Conservation (phyloP, 2,113 vertebrate species). For the Heliornis fulica region DNA sequence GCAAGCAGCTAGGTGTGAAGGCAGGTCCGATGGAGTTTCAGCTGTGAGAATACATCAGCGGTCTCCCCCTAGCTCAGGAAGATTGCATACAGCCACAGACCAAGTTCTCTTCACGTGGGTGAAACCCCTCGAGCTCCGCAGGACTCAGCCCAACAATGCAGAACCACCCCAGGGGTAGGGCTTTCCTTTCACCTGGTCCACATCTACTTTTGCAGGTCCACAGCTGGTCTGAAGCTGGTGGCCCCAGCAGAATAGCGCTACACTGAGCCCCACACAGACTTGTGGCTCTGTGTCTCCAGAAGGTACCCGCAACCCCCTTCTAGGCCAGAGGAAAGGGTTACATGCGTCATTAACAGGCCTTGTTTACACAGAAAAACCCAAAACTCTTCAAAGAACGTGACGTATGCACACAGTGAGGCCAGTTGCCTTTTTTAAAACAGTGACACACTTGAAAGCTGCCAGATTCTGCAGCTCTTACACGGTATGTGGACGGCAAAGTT, state of each 20-base stretch:
- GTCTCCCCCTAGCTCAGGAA: neutral
- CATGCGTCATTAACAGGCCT: neutral
- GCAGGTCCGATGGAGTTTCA: neutral
- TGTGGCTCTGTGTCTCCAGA: neutral
- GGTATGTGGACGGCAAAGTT: conserved; percentile 43
- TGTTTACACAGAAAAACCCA: neutral
- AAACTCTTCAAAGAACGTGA: conserved; percentile 44
- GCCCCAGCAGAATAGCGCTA: neutral
- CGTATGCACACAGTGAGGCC: conserved; percentile 7
- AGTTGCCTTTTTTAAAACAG: conserved; percentile 42
- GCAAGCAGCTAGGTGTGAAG: neutral
- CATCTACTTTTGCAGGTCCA: neutral
- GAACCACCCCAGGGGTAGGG: neutral
- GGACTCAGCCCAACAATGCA: neutral
- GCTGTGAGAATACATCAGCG: neutral
- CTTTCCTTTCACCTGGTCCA: neutral
- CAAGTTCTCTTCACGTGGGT: neutral
- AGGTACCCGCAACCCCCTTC: neutral
- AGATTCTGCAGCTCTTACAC: conserved; percentile 45
- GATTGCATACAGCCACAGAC: neutral
- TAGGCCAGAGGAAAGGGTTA: conserved; percentile 28
- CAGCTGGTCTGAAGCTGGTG: neutral
- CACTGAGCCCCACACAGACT: neutral
- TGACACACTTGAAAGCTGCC: conserved; percentile 39
- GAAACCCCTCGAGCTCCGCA: neutral